Conservation (phyloP, 2,113 vertebrate genomes). For the Monarcha castaneiventris region DNA sequence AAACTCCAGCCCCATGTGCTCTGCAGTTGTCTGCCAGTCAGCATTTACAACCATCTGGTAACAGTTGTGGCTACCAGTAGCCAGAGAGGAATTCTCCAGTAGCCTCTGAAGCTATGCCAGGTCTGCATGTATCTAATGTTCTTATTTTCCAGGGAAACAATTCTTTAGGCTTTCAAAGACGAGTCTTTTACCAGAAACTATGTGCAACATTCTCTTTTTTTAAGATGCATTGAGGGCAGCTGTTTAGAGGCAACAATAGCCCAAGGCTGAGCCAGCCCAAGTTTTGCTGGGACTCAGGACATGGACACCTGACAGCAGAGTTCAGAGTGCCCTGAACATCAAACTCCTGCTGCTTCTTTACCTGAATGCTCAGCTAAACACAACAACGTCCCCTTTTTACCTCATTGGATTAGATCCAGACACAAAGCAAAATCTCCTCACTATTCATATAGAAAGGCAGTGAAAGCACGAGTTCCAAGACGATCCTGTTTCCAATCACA, state of each 20-base stretch:
- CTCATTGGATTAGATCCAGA: neutral
- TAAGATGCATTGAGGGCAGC: neutral
- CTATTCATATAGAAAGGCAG: neutral
- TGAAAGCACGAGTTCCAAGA: neutral
- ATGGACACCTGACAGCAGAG: neutral
- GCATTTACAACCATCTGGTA: conserved; percentile 19
- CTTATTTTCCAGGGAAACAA: conserved; percentile 22
- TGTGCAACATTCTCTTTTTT: neutral
- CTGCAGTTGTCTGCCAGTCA: neutral
- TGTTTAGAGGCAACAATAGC: neutral
- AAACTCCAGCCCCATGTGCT: neutral
- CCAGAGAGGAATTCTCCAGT: conserved; percentile 33
- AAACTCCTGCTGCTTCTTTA: neutral
- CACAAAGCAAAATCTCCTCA: neutral
- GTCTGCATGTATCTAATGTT: neutral
- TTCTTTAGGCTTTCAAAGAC: conserved; percentile 1
- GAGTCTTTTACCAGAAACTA: conserved; percentile 17
- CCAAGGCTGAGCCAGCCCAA: neutral
- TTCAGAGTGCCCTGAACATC: neutral
- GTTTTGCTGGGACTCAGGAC: neutral
- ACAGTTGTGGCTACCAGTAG: conserved; percentile 46
- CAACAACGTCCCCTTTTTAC: neutral
- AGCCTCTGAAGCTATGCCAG: conserved; percentile 50
- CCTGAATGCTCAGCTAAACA: neutral
- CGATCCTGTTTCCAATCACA: neutral